A percentile compares a stretch with the other conserved stretches of the same genome.
Evolutionary conservation across 2,888 invertebrate genomes (phyloP).

Genomic region (Tanytarsus gracilentus): DNA sequence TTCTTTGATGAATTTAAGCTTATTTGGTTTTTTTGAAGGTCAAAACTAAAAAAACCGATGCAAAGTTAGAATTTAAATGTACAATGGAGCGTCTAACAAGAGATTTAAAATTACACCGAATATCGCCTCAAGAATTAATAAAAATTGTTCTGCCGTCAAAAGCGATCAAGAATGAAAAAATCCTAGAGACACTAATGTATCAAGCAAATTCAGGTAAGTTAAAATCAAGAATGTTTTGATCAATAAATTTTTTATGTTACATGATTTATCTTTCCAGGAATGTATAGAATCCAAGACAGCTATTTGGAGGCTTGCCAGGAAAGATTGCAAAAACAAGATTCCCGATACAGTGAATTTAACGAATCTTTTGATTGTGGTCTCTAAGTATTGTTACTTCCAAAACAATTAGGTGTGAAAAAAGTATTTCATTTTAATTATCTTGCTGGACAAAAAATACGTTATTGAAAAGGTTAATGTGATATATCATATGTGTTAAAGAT

Average conservation of each 20-base stretch:
- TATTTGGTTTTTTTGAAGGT: neutral
- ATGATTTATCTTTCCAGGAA: slow-evolving; percentile 46
- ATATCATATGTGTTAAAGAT: too few relatives aligned
- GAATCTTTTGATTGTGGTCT: slow-evolving; percentile 70
- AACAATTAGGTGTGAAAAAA: too few relatives aligned
- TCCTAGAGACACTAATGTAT: slow-evolving; percentile 84
- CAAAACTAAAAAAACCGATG: slow-evolving; percentile 65
- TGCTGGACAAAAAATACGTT: too few relatives aligned
- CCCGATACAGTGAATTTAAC: slow-evolving; percentile 66
- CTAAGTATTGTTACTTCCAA: too few relatives aligned
- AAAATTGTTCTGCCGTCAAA: slow-evolving; percentile 88
- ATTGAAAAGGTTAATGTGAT: too few relatives aligned
- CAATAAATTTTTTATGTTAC: neutral
- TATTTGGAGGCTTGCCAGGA: slow-evolving; percentile 81
- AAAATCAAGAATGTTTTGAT: neutral
- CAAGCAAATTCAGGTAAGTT: slow-evolving; percentile 72
- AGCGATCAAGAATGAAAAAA: slow-evolving; percentile 84
- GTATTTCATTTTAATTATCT: too few relatives aligned
- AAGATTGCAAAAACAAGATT: slow-evolving; percentile 79
- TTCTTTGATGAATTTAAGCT: neutral
- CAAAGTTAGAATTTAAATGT: slow-evolving; percentile 81
- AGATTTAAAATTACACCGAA: slow-evolving; percentile 80
- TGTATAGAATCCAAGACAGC: slow-evolving; percentile 83
- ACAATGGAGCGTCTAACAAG: slow-evolving; percentile 85
- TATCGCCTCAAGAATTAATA: slow-evolving; percentile 85